A percentile compares a stretch with the other conserved stretches of the same genome.
phyloP scores from a whole-genome alignment of 2,113 vertebrate genomes.

The Planiliza haematocheilus region DNA sequence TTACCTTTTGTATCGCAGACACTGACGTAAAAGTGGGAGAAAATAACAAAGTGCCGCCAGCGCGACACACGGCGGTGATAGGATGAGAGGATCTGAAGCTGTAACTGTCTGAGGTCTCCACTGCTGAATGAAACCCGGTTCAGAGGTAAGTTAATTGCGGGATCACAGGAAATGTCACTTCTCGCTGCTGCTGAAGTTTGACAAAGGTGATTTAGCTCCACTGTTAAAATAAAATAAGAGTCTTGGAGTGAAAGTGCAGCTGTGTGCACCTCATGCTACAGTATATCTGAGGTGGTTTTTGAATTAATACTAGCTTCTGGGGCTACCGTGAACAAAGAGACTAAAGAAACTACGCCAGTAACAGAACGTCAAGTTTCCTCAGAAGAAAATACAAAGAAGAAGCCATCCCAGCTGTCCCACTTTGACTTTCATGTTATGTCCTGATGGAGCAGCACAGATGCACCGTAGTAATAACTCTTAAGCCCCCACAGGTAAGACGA shows the following conservation, averaged over 20 bases:
- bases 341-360: not conserved
- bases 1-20: constrained; percentile 7
- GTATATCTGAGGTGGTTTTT: not conserved
- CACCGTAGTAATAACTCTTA: not conserved
- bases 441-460: constrained; percentile 17
- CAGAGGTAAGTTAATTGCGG: constrained; percentile 32
- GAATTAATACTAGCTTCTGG: not conserved
- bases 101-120: constrained; percentile 26
- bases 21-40: not conserved
- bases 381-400: constrained; percentile 1
- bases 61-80: constrained; percentile 3
- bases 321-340: not conserved
- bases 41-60: constrained; percentile 30
- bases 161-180: constrained; percentile 28
- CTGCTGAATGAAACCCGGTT: constrained; percentile 24
- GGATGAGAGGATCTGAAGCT: constrained; percentile 37
- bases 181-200: not conserved
- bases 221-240: not conserved
- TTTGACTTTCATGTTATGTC: constrained; percentile 17
- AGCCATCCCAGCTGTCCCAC: not conserved
- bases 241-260: not conserved
- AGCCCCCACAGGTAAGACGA: not conserved
- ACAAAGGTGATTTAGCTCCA: not conserved
- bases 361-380: not conserved
- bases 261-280: no score